phyloP scores from a whole-genome alignment of 2,113 vertebrate genomes.

The Pelodiscus sinensis region DNA sequence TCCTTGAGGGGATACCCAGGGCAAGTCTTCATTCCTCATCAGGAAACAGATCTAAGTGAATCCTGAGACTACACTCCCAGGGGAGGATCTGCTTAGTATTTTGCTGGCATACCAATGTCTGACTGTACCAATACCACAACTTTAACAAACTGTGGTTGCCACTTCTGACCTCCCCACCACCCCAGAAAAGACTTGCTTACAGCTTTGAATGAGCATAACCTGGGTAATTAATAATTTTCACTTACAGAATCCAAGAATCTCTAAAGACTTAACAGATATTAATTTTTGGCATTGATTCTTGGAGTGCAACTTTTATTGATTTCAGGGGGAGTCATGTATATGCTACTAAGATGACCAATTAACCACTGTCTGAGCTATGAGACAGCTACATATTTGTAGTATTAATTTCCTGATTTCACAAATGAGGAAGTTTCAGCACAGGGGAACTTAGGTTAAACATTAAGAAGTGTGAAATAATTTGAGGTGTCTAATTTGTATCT shows the following conservation, averaged over 20 bases:
- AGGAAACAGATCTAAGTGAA: neutral
- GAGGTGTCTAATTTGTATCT: neutral
- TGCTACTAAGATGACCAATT: neutral
- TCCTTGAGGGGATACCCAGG: neutral
- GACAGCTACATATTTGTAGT: neutral
- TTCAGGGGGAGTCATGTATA: neutral
- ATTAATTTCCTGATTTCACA: neutral
- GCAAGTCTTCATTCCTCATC: too few species aligned
- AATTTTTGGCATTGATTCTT: neutral
- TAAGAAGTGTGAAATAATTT: neutral
- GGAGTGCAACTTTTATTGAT: neutral
- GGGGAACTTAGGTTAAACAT: neutral
- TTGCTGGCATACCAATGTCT: neutral
- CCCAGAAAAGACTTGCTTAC: neutral
- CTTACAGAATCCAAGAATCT: neutral
- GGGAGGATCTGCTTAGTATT: neutral
- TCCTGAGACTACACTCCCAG: neutral
- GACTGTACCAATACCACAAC: neutral
- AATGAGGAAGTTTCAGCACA: neutral
- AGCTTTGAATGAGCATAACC: neutral
- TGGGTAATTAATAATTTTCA: neutral
- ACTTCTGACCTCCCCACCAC: neutral
- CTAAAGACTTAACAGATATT: neutral
- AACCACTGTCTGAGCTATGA: neutral
- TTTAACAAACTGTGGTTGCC: neutral